These are phyloP conservation scores for Entomobrya multifasciata DNA, from an alignment of 2,888 invertebrate genomes.

Conservation along the genomic window DNA sequence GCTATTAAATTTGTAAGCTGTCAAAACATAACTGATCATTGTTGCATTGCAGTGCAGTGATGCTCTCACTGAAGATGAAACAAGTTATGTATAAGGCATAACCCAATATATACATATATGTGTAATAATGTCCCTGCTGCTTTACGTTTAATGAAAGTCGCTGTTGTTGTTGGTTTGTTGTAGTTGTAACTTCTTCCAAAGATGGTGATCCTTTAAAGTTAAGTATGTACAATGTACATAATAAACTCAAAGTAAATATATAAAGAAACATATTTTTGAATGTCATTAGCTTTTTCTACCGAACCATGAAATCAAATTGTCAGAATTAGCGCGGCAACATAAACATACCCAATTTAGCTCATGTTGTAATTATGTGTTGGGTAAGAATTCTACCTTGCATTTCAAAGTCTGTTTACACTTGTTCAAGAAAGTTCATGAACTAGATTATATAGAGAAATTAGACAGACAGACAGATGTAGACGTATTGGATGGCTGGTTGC, in stretches of 20 bases:
- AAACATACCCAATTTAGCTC: no score
- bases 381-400: not conserved
- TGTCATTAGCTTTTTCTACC: slow-evolving; percentile 1
- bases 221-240: no score
- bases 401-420: not conserved
- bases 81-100: no score
- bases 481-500: not conserved
- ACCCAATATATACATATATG: not conserved
- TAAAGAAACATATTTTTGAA: not conserved
- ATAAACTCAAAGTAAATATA: not conserved
- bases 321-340: not conserved
- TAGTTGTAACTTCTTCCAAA: not conserved
- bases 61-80: not conserved
- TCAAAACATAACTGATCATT: not conserved
- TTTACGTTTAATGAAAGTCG: not conserved
- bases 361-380: not conserved
- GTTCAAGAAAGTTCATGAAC: slow-evolving; percentile 10
- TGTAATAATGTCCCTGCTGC: not conserved
- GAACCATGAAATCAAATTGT: slow-evolving; percentile 36
- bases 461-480: slow-evolving; percentile 4
- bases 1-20: slow-evolving; percentile 13
- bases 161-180: not conserved
- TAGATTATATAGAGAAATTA: slow-evolving; percentile 11
- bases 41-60: no score
- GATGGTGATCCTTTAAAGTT: not conserved